Evolutionary conservation across 2,797 vertebrate genomes (phyloP), one percentile per base, ranked within the genome.

Genomic region (Gorsachius magnificus): DNA sequence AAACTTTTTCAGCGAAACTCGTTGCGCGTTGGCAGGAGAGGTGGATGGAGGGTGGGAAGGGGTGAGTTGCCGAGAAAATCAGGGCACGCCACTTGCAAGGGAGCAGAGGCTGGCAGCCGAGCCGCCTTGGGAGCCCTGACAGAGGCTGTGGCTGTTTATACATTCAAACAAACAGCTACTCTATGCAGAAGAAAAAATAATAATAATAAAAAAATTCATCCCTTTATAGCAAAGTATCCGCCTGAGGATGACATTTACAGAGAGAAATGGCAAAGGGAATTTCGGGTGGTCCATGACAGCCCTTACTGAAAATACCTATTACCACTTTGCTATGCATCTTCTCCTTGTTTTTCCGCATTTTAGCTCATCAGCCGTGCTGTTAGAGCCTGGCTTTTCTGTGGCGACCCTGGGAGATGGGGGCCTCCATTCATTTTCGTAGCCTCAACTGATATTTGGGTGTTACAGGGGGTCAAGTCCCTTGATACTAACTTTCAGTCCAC

Each of bases 81-180:
- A 58, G 54, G 36, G 64, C 60, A 76, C 0, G 3, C 6, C 0
- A 1, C 78, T 70, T 7, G 0, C 20, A 5, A 10, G 63, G 57
- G 53, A 78, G 81, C 11, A 51, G 71, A 28, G 28, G 5, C 36
- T 82, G 66, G 71, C 53, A 48, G 13, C n/a, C 0, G 11, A 51
- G 29, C 13, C 1, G 1, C 33, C 46, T 51, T 0, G 2, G 68
- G 72, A 92, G 64, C 69, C 54, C 70, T 15, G 46, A 11, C 13
- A 68, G 78, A 36, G 35, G 16, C 54, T 72, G 78, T 24, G 56
- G 16, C 45, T 64, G 10, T 76, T 86, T 63, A 21, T 36, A 18
- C 19, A 33, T 41, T n/a, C 45, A 58, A 68, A 66, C 54, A 77
- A 87, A 56, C 28, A 82, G 33, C 29, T 46, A 14, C 26, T 76